Conservation (phyloP, 2,888 invertebrate genomes). For the Ophion slaviceki region DNA sequence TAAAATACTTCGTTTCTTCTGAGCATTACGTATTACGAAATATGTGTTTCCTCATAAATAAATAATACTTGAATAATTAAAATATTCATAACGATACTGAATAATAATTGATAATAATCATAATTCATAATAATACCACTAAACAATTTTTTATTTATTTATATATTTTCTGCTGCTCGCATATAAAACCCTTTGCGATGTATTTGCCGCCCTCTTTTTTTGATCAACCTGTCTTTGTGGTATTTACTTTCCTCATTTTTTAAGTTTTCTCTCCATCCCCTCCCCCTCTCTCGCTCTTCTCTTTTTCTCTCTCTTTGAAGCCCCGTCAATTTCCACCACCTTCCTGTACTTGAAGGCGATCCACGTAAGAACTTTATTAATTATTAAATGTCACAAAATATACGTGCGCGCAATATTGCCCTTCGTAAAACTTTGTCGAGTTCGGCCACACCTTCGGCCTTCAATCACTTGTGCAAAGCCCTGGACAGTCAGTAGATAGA, state of each 20-base stretch:
- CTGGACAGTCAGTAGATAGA: constrained; percentile 2
- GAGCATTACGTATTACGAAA: too few species aligned
- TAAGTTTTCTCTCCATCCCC: neutral
- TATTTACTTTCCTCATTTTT: neutral
- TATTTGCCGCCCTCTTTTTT: constrained; percentile 11
- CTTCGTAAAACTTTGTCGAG: constrained; percentile 34
- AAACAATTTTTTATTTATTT: neutral
- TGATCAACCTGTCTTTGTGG: neutral
- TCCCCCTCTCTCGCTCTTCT: neutral
- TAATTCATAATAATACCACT: neutral
- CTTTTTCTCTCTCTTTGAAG: neutral
- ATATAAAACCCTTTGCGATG: too few species aligned
- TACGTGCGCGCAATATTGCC: constrained; percentile 39
- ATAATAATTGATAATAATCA: neutral
- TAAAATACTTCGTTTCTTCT: too few species aligned
- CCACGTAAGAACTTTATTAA: constrained; percentile 56
- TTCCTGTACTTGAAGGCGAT: neutral
- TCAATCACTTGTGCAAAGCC: neutral
- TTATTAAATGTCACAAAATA: constrained; percentile 45
- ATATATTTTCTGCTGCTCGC: too few species aligned
- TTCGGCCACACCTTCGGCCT: constrained; percentile 3
- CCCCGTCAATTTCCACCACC: neutral
- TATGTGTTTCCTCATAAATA: too few species aligned
- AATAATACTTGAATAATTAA: neutral
- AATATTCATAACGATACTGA: neutral